A percentile compares a stretch with the other conserved stretches of the same genome.
Conservation (phyloP, 2,797 vertebrate species). For the Notoglanidium macrostoma region DNA sequence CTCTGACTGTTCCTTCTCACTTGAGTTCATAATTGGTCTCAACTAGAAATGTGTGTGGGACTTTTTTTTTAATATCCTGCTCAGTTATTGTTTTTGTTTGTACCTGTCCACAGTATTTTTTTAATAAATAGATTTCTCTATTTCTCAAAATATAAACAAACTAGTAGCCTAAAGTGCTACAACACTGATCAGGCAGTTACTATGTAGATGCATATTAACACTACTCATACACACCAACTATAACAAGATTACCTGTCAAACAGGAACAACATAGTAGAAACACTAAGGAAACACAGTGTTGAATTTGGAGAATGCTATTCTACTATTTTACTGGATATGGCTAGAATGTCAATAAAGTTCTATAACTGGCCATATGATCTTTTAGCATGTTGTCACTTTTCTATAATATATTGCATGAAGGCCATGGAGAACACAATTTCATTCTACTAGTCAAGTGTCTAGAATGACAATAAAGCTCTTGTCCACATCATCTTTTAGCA, state of each 20-base stretch:
- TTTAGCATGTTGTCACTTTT: neutral
- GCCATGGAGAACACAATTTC: neutral
- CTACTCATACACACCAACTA: neutral
- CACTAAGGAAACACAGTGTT: neutral
- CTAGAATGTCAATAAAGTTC: neutral
- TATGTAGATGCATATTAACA: no score
- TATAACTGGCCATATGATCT: neutral
- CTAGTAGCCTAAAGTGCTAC: neutral
- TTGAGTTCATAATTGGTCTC: neutral
- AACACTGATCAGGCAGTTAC: neutral
- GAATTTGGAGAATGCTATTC: neutral
- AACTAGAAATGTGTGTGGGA: neutral
- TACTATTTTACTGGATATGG: neutral
- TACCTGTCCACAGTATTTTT: neutral
- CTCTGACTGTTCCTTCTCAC: neutral
- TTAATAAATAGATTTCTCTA: neutral
- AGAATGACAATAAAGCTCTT: neutral
- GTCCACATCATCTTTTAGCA: neutral
- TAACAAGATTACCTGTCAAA: neutral
- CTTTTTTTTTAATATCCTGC: no score
- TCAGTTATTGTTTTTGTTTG: neutral
- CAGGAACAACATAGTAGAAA: neutral
- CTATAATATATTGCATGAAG: neutral
- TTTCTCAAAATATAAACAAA: neutral
- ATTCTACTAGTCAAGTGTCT: neutral